Evolutionary conservation across 2,888 invertebrate species (phyloP).

Genomic region (Octonoba sinensis): DNA sequence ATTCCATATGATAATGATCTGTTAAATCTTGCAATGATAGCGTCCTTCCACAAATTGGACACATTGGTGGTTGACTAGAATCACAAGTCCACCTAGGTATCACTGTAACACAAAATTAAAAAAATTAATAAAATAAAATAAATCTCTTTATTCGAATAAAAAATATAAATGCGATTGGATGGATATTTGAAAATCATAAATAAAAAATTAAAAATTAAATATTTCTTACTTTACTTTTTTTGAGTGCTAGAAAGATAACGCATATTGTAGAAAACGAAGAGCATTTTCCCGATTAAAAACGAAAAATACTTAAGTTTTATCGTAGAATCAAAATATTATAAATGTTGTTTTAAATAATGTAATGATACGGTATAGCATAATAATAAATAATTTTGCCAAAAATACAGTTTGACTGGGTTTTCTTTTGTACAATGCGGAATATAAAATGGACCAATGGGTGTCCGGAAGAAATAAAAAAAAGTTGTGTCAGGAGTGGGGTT

Average conservation of each 20-base stretch:
- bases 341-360: too few relatives aligned
- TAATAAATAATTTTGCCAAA: too few relatives aligned
- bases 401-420: too few relatives aligned
- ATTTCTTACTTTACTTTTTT: not conserved
- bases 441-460: too few relatives aligned
- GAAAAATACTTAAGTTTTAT: too few relatives aligned
- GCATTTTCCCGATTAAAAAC: too few relatives aligned
- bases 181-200: not conserved
- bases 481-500: constrained; percentile 76
- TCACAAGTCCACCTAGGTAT: constrained; percentile 54
- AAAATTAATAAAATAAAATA: not conserved
- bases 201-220: not conserved
- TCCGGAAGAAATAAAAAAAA: not conserved
- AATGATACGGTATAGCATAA: too few relatives aligned
- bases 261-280: too few relatives aligned
- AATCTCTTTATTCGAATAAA: not conserved
- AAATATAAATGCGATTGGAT: not conserved
- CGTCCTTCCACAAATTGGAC: constrained; percentile 90
- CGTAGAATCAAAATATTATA: too few relatives aligned
- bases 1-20: constrained; percentile 83
- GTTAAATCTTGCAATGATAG: constrained; percentile 85
- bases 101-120: constrained; percentile 19
- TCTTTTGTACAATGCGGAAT: too few relatives aligned
- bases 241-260: too few relatives aligned
- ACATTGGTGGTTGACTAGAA: constrained; percentile 70